These are phyloP conservation scores for Epinephelus lanceolatus DNA, from an alignment of 2,113 vertebrate genomes.

Conservation along the genomic window DNA sequence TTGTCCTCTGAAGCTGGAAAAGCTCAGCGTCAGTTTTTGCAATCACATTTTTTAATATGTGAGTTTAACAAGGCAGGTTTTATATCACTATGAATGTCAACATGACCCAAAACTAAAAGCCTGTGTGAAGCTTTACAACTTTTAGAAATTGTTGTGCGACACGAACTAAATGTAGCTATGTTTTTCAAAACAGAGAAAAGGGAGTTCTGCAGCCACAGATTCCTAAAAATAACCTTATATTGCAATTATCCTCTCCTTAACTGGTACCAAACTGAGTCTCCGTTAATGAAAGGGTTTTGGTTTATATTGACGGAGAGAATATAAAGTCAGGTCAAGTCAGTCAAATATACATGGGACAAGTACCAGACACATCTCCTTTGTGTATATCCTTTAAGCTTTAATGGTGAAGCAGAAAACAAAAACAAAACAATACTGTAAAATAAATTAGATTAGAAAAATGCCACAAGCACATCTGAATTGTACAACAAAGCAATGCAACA, in stretches of 20 bases:
- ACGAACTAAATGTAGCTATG: too few relatives aligned
- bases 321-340: too few relatives aligned
- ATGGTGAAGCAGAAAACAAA: slow-evolving; percentile 87
- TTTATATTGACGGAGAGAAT: not conserved
- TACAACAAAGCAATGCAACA: slow-evolving; percentile 87
- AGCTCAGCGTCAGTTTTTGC: not conserved
- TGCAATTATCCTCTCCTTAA: not conserved
- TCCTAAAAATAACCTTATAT: not conserved
- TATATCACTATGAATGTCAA: not conserved
- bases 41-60: not conserved
- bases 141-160: slow-evolving; percentile 1
- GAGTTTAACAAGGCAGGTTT: not conserved
- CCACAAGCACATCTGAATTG: slow-evolving; percentile 90
- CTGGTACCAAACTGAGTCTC: not conserved
- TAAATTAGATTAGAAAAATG: slow-evolving; percentile 91
- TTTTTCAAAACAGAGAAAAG: not conserved
- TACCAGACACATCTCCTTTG: slow-evolving; percentile 50
- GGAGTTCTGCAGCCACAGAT: not conserved
- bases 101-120: not conserved
- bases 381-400: slow-evolving; percentile 90
- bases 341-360: not conserved
- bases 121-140: not conserved
- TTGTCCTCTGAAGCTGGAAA: not conserved
- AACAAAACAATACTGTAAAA: slow-evolving; percentile 86
- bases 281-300: too few relatives aligned